Evolutionary conservation across 2,888 invertebrate species (phyloP).

Genomic region (Apotomis betuletana): DNA sequence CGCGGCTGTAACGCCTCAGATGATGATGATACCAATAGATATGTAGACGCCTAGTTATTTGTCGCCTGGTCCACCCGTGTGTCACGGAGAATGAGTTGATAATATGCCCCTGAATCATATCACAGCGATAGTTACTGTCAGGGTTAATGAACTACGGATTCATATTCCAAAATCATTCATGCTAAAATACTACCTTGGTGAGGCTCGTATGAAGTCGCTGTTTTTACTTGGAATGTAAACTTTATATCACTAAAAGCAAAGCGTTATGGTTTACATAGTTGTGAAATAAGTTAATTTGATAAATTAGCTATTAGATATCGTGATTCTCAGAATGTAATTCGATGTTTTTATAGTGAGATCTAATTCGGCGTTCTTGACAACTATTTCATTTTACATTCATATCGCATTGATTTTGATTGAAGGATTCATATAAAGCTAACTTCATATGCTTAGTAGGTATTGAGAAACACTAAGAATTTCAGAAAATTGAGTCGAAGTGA

Average conservation of each 20-base stretch:
- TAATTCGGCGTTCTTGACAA: background rate
- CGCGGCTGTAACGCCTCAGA: no score
- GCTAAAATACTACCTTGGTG: slow-evolving; percentile 44
- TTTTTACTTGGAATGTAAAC: background rate
- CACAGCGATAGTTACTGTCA: slow-evolving; percentile 60
- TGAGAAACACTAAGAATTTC: no score
- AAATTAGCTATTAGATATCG: background rate
- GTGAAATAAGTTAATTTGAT: background rate
- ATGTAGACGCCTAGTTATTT: background rate
- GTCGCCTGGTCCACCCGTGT: slow-evolving; percentile 43
- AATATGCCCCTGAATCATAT: slow-evolving; percentile 57
- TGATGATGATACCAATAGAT: no score
- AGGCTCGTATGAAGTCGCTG: background rate
- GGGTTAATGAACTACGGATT: slow-evolving; percentile 61
- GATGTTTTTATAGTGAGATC: background rate
- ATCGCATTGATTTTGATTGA: background rate
- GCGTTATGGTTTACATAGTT: background rate
- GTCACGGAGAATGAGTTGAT: slow-evolving; percentile 49
- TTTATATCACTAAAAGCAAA: background rate
- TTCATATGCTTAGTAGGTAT: no score
- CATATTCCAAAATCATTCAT: slow-evolving; percentile 64
- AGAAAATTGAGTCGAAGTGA: no score
- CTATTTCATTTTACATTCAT: background rate
- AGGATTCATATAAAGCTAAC: no score
- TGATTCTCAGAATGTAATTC: background rate